Percentiles rank a stretch among this genome's conserved stretches.
Conservation (phyloP, 1,140 invertebrate genomes). For the Panulirus ornatus region DNA sequence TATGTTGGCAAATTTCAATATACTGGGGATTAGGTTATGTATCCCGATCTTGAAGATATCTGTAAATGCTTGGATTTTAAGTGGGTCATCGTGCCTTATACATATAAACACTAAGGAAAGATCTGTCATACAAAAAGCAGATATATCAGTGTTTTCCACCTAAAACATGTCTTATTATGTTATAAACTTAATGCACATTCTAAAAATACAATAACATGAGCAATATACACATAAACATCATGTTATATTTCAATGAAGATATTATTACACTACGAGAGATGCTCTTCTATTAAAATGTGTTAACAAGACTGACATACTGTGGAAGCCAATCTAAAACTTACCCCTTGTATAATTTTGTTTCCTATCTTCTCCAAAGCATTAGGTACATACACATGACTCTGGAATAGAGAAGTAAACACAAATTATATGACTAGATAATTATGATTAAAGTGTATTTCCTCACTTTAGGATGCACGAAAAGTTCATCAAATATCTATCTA, state of each 20-base stretch:
- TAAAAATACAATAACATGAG: background rate
- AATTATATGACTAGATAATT: background rate
- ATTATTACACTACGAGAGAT: background rate
- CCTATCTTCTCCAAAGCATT: constrained; percentile 58
- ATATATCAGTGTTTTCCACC: background rate
- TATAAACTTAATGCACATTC: background rate
- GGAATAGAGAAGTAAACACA: background rate
- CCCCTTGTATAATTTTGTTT: constrained; percentile 60
- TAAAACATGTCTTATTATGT: background rate
- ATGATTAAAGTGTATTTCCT: background rate
- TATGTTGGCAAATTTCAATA: no score
- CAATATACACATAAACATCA: background rate
- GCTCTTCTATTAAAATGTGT: background rate
- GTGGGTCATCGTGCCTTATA: no score
- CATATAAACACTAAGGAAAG: no score
- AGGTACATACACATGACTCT: constrained; percentile 33
- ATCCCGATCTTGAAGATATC: no score
- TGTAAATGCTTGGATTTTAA: no score
- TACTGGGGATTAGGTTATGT: no score
- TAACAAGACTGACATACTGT: background rate
- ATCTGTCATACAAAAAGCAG: no score
- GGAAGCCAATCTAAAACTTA: background rate
- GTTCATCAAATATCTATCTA: background rate
- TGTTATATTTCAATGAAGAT: background rate
- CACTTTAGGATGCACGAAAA: background rate